Conservation (phyloP, 2,888 invertebrate genomes). For the Luperina nickerlii region DNA sequence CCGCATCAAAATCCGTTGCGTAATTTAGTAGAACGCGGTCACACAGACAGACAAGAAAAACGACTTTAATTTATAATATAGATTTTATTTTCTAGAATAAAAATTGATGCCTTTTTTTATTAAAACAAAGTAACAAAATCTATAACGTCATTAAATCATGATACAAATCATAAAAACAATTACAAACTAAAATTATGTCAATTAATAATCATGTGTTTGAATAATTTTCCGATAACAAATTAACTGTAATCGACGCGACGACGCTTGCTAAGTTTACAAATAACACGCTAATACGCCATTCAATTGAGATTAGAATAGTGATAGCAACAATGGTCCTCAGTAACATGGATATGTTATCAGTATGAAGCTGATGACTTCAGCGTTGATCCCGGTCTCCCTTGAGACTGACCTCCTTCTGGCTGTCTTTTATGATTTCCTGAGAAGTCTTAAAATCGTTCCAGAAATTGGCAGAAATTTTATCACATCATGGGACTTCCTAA, state of each 20-base stretch:
- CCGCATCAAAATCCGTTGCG: no score
- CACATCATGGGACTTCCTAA: no score
- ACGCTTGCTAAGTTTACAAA: not conserved
- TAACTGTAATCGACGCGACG: not conserved
- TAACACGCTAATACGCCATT: slow-evolving; percentile 7
- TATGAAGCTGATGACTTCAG: slow-evolving; percentile 13
- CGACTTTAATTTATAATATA: no score
- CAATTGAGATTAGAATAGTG: slow-evolving; percentile 13
- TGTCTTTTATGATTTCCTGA: no score
- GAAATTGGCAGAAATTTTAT: not conserved
- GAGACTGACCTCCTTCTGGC: no score
- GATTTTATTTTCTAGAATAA: no score
- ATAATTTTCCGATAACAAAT: slow-evolving; percentile 1
- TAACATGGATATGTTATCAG: slow-evolving; percentile 19
- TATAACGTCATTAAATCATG: not conserved
- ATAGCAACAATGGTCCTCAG: slow-evolving; percentile 16
- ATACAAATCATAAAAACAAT: not conserved
- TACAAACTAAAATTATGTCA: not conserved
- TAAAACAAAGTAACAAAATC: not conserved
- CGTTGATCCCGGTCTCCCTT: not conserved
- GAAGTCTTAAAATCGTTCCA: not conserved
- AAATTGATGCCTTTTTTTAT: not conserved
- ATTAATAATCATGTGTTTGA: not conserved
- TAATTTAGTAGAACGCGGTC: no score
- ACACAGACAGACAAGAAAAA: no score